phyloP scores from a whole-genome alignment of 2,888 invertebrate genomes.

The Ochropacha duplaris region DNA sequence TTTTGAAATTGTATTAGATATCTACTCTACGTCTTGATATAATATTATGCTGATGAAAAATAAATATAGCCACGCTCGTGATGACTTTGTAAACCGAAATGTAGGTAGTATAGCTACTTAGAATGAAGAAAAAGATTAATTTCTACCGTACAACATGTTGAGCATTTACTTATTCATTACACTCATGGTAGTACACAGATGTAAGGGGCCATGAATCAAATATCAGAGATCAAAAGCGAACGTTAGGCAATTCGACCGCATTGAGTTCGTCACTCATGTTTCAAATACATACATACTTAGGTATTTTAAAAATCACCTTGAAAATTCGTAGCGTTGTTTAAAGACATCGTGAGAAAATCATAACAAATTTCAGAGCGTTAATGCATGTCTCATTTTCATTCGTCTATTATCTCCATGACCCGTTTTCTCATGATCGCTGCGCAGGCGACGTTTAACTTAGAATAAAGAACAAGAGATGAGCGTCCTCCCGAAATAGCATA shows the following conservation, averaged over 20 bases:
- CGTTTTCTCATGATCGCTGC: constrained; percentile 43
- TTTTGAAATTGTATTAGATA: background rate
- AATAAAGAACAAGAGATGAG: constrained; percentile 64
- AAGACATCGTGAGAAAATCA: constrained; percentile 23
- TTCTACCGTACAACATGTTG: too few relatives aligned
- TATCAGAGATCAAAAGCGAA: background rate
- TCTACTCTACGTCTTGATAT: background rate
- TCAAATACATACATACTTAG: background rate
- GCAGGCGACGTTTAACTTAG: constrained; percentile 45
- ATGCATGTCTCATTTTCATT: constrained; percentile 31
- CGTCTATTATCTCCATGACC: constrained; percentile 46
- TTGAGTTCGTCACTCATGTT: background rate
- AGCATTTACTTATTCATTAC: too few relatives aligned
- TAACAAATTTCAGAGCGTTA: constrained; percentile 22
- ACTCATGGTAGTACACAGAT: too few relatives aligned
- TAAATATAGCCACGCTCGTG: background rate
- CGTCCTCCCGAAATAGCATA: constrained; percentile 67
- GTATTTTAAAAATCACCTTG: background rate
- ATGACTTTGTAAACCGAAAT: background rate
- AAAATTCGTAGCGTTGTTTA: constrained; percentile 4
- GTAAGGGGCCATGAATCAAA: background rate
- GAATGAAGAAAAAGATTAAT: too few relatives aligned
- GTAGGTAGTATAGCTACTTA: background rate
- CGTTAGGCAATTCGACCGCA: background rate
- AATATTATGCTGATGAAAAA: background rate